Evolutionary conservation across 2,797 vertebrate genomes (phyloP), one percentile per base, ranked within the genome.

Genomic region (Sebastolobus alascanus): DNA sequence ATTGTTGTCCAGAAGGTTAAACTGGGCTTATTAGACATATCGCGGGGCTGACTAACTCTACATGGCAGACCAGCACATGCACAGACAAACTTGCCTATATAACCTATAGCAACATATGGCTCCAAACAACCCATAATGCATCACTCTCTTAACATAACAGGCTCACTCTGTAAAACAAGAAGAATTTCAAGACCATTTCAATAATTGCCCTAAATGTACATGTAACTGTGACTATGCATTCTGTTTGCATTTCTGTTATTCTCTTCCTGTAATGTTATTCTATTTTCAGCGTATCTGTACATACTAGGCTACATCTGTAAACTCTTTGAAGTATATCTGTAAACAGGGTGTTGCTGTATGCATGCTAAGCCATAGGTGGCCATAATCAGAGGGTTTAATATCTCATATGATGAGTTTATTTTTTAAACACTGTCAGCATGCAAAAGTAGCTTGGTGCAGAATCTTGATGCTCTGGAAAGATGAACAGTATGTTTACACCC

Each of bases 71-170:
- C 31, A 31, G 31, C 5, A 31, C 4, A 31, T 31, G 31, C 4
- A 31, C 31, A 31, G 31, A 31, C 31, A 43, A 54, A 75, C 29
- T 4, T 50, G 43, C 60, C 25, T 25, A 25, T 25, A 25, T 25
- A 16, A 8, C 4, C 10, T 1, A 8, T 1, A 25, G 67, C 60
- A 66, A 38, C 12, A 54, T 22, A 25, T 8, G 18, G 22, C 35
- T 27, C 59, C n/a, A 68, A 75, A 58, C 52, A 79, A 35, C 56
- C 64, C 14, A 46, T 29, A 61, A 73, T 75, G 29, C 16, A 73
- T 40, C 22, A 31, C 25, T 22, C 8, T 55, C 27, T 33, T 60
- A 22, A 63, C 3, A 1, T 37, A 55, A 43, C 29, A 29, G 29
- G 6, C 29, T 68, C 5, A 38, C 16, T 54, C 4, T 43, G 22